Conservation (phyloP, 2,888 invertebrate species). For the Diadegma fenestrale region DNA sequence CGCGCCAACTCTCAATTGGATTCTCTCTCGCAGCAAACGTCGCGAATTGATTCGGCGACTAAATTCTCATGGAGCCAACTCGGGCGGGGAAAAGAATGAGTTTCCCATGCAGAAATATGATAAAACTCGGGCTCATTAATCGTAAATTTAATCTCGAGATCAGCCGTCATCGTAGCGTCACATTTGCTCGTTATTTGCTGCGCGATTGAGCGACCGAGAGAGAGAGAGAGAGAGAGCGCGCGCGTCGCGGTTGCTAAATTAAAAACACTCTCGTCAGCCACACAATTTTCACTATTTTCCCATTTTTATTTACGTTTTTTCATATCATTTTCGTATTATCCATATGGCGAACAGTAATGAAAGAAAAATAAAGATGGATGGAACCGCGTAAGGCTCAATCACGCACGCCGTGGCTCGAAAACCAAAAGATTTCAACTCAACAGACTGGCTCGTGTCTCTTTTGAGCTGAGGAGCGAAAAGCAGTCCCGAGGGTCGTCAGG, state of each 20-base stretch:
- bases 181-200: constrained; percentile 30
- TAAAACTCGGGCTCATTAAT: constrained; percentile 58
- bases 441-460: no score
- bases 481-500: no score
- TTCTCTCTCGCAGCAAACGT: constrained; percentile 56
- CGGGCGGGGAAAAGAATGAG: constrained; percentile 47
- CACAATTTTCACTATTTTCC: not conserved
- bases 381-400: constrained; percentile 67
- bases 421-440: no score
- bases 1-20: constrained; percentile 47
- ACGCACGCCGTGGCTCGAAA: constrained; percentile 66
- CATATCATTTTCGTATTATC: not conserved
- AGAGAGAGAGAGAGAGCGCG: constrained; percentile 44
- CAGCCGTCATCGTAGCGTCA: constrained; percentile 52
- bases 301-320: constrained; percentile 14
- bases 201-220: constrained; percentile 35
- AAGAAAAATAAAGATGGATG: constrained; percentile 17
- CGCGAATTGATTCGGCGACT: constrained; percentile 13
- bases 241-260: constrained; percentile 48
- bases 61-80: constrained; percentile 68
- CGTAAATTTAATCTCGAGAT: constrained; percentile 50
- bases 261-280: constrained; percentile 36
- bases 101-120: constrained; percentile 59
- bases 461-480: no score
- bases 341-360: constrained; percentile 32